Conservation (phyloP, 2,888 invertebrate genomes). For the Conus canariensis region DNA sequence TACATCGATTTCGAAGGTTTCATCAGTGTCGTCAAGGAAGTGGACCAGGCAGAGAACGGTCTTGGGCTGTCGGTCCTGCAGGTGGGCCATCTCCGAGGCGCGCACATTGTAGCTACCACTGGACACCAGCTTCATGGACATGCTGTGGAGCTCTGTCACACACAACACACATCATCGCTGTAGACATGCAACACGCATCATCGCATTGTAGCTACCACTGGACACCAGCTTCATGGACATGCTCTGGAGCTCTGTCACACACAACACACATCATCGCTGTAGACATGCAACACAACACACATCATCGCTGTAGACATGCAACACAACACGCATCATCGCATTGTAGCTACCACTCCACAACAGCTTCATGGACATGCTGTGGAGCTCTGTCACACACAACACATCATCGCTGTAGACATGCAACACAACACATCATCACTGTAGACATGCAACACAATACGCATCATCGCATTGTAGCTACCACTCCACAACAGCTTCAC, state of each 20-base stretch:
- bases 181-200: background rate
- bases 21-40: slow-evolving; percentile 96
- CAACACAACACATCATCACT: no score
- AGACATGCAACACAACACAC: background rate
- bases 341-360: slow-evolving; percentile 95
- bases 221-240: slow-evolving; percentile 84
- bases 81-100: slow-evolving; percentile 93
- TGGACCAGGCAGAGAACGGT: slow-evolving; percentile 90
- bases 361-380: slow-evolving; percentile 81
- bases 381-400: slow-evolving; percentile 62
- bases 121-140: slow-evolving; percentile 83
- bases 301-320: no score
- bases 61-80: slow-evolving; percentile 72
- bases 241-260: slow-evolving; percentile 68
- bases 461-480: slow-evolving; percentile 89
- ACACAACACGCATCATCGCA: slow-evolving; percentile 80
- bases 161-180: background rate
- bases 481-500: slow-evolving; percentile 88
- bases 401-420: no score
- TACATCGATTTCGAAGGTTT: slow-evolving; percentile 92
- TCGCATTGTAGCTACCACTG: slow-evolving; percentile 96
- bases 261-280: background rate
- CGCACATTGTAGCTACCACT: slow-evolving; percentile 98
- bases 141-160: slow-evolving; percentile 71
- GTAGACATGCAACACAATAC: no score